These are phyloP conservation scores for Luperina testacea DNA, from an alignment of 2,888 invertebrate genomes.

Conservation along the genomic window DNA sequence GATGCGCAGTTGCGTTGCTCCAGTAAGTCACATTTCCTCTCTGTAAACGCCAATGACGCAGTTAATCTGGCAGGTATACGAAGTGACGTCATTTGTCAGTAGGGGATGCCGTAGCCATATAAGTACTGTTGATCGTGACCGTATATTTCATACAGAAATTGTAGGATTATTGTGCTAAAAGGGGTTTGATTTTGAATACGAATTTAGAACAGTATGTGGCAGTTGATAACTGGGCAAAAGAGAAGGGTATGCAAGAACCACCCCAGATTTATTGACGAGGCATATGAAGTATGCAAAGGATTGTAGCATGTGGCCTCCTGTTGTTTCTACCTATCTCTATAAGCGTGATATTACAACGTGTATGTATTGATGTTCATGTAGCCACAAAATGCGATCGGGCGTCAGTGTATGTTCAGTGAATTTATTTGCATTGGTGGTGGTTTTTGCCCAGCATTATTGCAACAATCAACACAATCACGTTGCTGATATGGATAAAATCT, in stretches of 20 bases:
- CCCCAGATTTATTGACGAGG: not conserved
- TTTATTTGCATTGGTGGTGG: not conserved
- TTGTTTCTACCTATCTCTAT: not conserved
- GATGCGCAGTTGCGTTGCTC: not conserved
- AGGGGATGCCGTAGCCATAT: slow-evolving; percentile 19
- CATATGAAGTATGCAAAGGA: not conserved
- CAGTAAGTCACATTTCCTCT: not conserved
- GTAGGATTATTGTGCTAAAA: not conserved
- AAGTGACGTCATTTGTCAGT: slow-evolving; percentile 49
- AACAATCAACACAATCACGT: not conserved
- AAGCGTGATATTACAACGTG: not conserved
- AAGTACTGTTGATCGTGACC: not conserved
- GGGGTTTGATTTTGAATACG: not conserved
- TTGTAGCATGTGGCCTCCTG: not conserved
- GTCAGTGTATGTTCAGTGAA: not conserved
- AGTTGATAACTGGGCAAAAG: too few relatives aligned
- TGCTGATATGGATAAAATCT: not conserved
- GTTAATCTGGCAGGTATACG: slow-evolving; percentile 26
- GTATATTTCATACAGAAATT: slow-evolving; percentile 2
- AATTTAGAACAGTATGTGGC: not conserved
- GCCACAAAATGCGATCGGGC: not conserved
- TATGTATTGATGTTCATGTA: not conserved
- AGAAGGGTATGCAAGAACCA: not conserved
- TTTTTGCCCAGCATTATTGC: not conserved
- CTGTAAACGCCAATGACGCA: slow-evolving; percentile 42